These are phyloP conservation scores for Larimichthys crocea DNA, from an alignment of 2,113 vertebrate species.

Conservation along the genomic window DNA sequence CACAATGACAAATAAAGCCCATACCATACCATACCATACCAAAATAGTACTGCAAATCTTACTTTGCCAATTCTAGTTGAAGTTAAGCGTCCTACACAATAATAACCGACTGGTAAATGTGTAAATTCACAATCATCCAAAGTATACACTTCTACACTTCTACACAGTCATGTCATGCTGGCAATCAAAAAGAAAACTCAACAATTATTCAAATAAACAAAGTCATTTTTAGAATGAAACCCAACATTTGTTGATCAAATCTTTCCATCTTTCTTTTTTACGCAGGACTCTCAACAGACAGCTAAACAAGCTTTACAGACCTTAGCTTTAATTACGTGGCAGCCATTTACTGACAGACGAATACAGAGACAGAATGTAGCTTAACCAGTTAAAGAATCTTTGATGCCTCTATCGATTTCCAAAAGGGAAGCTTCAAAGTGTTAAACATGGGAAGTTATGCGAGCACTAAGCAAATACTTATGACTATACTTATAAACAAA, in stretches of 20 bases:
- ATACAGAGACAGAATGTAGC: not conserved
- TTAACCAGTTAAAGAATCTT: not conserved
- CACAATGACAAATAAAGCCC: too few species aligned
- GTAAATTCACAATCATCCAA: not conserved
- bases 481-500: too few species aligned
- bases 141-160: too few species aligned
- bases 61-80: too few species aligned
- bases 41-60: not conserved
- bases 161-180: not conserved
- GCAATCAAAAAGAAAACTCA: too few species aligned
- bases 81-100: not conserved
- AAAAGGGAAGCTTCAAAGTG: not conserved
- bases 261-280: not conserved
- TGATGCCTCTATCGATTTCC: not conserved
- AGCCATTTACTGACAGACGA: not conserved
- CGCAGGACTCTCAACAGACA: not conserved
- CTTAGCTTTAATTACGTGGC: not conserved
- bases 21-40: too few species aligned
- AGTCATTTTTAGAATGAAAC: not conserved
- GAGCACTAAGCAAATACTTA: not conserved
- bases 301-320: not conserved
- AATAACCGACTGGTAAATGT: not conserved
- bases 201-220: not conserved
- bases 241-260: slow-evolving; percentile 3
- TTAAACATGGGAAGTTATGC: too few species aligned